phyloP scores from a whole-genome alignment of 2,797 vertebrate species.

The Falco biarmicus region DNA sequence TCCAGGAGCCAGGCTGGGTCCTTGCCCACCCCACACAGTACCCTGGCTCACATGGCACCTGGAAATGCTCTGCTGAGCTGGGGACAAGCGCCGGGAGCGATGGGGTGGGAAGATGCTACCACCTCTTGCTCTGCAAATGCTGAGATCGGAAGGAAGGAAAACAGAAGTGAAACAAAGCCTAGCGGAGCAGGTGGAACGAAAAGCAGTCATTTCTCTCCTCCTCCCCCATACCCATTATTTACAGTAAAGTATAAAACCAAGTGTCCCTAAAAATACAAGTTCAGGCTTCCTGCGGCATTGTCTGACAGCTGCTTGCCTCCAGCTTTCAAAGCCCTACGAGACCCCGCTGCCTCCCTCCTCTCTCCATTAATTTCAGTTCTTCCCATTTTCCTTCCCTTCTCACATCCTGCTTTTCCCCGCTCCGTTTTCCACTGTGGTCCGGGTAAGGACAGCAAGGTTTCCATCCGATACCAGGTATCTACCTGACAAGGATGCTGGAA shows the following conservation, averaged over 20 bases:
- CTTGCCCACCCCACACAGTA: neutral
- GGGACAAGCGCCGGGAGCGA: neutral
- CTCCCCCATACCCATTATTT: conserved; percentile 9
- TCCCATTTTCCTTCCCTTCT: neutral
- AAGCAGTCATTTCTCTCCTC: conserved; percentile 8
- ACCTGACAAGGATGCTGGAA: fast-evolving
- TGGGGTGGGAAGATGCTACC: neutral
- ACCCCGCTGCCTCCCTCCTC: neutral
- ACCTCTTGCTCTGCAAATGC: neutral
- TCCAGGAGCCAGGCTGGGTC: neutral
- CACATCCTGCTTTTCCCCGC: neutral
- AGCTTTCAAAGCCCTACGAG: fast-evolving
- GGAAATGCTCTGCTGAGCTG: fast-evolving
- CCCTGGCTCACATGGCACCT: neutral
- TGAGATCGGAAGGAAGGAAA: neutral
- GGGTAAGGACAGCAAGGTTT: neutral
- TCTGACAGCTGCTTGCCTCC: neutral
- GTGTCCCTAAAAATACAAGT: conserved; percentile 30
- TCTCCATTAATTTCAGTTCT: neutral
- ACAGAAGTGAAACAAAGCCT: conserved; percentile 6
- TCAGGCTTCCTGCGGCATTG: neutral
- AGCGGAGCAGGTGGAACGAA: neutral
- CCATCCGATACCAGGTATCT: fast-evolving
- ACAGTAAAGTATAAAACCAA: conserved; percentile 20
- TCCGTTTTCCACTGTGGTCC: neutral